phyloP scores from a whole-genome alignment of 2,113 vertebrate genomes.

The Prolemur simus region DNA sequence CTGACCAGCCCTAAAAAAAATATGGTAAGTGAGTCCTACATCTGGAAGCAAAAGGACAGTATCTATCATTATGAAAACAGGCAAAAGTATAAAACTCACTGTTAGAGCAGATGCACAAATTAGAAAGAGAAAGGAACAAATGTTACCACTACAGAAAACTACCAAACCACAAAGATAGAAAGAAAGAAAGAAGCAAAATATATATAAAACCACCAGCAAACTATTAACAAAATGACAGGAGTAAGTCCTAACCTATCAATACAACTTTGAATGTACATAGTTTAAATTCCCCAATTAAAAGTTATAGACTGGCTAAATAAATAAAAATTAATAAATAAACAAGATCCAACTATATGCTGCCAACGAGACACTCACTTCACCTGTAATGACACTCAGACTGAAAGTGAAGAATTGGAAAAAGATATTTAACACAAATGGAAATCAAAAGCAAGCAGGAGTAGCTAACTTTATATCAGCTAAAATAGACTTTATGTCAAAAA shows the following conservation, averaged over 20 bases:
- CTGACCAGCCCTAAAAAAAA: neutral
- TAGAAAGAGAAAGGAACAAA: neutral
- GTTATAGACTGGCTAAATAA: neutral
- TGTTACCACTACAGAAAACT: neutral
- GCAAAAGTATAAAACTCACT: neutral
- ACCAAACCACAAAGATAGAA: neutral
- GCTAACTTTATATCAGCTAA: neutral
- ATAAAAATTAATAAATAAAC: neutral
- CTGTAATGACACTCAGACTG: neutral
- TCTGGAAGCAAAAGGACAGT: neutral
- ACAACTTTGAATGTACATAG: neutral
- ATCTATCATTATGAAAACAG: neutral
- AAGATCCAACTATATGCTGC: neutral
- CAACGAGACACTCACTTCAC: neutral
- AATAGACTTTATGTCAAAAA: neutral
- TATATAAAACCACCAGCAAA: neutral
- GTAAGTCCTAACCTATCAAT: neutral
- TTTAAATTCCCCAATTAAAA: neutral
- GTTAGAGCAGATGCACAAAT: neutral
- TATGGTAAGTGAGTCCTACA: neutral
- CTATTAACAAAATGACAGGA: neutral
- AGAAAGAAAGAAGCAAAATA: neutral
- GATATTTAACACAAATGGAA: neutral
- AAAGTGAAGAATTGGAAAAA: neutral
- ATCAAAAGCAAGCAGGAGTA: neutral